A percentile compares a stretch with the other conserved stretches of the same genome.
Evolutionary conservation across 1,140 invertebrate species (phyloP).

Genomic region (Chlorops oryzae): DNA sequence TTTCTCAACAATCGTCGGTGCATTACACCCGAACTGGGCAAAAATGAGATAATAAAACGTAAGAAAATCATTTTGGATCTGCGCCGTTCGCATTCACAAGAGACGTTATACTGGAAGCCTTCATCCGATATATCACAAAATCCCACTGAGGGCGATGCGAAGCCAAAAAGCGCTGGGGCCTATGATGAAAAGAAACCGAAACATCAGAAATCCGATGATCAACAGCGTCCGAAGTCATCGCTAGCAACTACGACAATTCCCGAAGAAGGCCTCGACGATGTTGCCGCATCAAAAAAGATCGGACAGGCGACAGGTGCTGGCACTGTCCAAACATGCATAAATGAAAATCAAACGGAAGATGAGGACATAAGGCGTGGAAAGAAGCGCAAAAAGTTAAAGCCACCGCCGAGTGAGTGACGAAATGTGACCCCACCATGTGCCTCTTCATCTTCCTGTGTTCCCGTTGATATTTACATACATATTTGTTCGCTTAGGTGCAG

Average conservation of each 20-base stretch:
- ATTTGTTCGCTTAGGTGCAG: not conserved
- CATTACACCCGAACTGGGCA: conserved; percentile 51
- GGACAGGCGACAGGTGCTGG: too few species aligned
- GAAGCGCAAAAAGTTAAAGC: conserved; percentile 40
- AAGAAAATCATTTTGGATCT: conserved; percentile 46
- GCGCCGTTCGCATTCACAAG: conserved; percentile 39
- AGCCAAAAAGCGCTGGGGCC: conserved; percentile 35
- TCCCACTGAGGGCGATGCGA: conserved; percentile 22
- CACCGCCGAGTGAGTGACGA: conserved; percentile 21
- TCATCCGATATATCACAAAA: conserved; percentile 42
- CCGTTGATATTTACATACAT: not conserved
- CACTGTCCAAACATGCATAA: conserved; percentile 45
- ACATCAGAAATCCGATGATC: conserved; percentile 29
- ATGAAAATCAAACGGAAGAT: conserved; percentile 33
- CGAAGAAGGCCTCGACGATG: conserved; percentile 15
- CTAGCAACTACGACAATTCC: conserved; percentile 20
- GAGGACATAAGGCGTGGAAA: conserved; percentile 38
- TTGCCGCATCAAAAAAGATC: conserved; percentile 20
- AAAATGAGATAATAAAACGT: conserved; percentile 40
- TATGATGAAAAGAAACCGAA: conserved; percentile 35
- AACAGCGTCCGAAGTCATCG: conserved; percentile 38
- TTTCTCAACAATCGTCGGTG: conserved; percentile 47
- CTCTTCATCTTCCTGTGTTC: not conserved
- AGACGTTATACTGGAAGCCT: conserved; percentile 45
- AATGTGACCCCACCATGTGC: too few species aligned